Conservation (phyloP, 2,888 invertebrate species). For the Andrena flavipes region DNA sequence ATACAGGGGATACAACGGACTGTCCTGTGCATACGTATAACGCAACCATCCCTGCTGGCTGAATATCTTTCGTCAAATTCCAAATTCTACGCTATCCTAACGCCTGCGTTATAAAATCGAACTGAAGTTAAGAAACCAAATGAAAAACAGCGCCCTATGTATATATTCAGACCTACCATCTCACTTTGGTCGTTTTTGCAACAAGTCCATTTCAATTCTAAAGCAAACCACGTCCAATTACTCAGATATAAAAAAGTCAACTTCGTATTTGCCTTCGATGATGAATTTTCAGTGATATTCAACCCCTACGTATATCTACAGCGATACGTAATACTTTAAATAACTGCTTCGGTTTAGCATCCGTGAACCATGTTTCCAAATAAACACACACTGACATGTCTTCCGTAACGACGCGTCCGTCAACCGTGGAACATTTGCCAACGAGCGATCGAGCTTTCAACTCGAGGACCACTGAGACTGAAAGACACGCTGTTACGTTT, state of each 20-base stretch:
- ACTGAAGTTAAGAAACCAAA: not conserved
- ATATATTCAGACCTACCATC: no score
- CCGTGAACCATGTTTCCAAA: not conserved
- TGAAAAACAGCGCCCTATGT: no score
- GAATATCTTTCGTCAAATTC: not conserved
- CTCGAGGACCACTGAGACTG: not conserved
- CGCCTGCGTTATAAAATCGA: not conserved
- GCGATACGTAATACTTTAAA: not conserved
- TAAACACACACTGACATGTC: not conserved
- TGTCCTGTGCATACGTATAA: not conserved
- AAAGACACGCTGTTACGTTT: not conserved
- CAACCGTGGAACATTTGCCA: not conserved
- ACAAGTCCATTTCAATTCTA: no score
- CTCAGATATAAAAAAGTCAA: no score
- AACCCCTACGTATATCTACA: no score
- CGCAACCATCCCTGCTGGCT: not conserved
- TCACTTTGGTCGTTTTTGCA: no score
- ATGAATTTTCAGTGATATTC: no score
- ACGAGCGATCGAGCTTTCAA: not conserved
- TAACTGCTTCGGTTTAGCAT: not conserved
- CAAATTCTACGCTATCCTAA: not conserved
- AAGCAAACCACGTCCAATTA: no score
- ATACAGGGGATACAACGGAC: conserved; percentile 11
- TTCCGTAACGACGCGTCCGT: not conserved
- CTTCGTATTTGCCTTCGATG: no score